Evolutionary conservation across 2,888 invertebrate species (phyloP).

Genomic region (Eumerus sabulonum): DNA sequence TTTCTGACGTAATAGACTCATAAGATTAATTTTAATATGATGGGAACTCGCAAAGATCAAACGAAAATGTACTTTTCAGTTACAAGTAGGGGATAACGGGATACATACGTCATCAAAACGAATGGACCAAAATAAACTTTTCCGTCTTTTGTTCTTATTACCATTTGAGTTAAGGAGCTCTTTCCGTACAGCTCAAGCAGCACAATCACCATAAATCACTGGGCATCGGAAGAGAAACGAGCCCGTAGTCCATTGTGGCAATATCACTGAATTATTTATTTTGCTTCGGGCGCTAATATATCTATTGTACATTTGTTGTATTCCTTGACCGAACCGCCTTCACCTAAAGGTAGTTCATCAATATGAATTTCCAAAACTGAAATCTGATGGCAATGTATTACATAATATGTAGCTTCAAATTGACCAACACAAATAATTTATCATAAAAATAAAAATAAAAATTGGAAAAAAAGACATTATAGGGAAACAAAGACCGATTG

Average conservation of each 20-base stretch:
- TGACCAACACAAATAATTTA: constrained; percentile 63
- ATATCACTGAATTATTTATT: constrained; percentile 41
- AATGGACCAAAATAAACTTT: too few relatives aligned
- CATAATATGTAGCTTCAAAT: constrained; percentile 62
- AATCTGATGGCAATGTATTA: constrained; percentile 58
- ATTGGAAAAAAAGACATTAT: constrained; percentile 23
- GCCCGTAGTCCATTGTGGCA: constrained; percentile 1
- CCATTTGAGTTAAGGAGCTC: too few relatives aligned
- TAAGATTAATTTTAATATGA: too few relatives aligned
- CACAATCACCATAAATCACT: constrained; percentile 33
- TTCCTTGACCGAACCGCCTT: neutral
- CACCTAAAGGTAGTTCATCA: constrained; percentile 42
- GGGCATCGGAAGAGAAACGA: neutral
- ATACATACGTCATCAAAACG: too few relatives aligned
- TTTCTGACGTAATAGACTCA: too few relatives aligned
- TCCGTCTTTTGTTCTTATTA: too few relatives aligned
- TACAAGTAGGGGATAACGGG: too few relatives aligned
- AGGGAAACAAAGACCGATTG: too few relatives aligned
- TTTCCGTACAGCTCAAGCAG: too few relatives aligned
- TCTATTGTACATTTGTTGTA: constrained; percentile 34
- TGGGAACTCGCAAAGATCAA: too few relatives aligned
- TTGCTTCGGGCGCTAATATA: constrained; percentile 30
- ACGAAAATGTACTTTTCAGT: too few relatives aligned
- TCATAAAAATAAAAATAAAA: constrained; percentile 4
- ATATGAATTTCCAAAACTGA: constrained; percentile 55